Evolutionary conservation across 2,888 invertebrate genomes (phyloP).

Genomic region (Nezara viridula): DNA sequence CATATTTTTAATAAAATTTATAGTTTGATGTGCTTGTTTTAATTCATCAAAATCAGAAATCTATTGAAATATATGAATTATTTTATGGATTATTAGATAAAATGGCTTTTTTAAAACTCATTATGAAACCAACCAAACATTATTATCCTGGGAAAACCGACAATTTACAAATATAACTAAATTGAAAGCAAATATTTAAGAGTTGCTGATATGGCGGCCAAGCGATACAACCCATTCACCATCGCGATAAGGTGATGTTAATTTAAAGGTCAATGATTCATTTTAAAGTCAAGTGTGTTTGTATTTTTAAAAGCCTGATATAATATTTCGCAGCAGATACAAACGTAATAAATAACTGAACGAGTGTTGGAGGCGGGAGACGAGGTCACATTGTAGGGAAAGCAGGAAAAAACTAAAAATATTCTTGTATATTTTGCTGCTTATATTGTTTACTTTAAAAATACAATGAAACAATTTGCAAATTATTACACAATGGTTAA

Average conservation of each 20-base stretch:
- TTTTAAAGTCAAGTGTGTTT: slow-evolving; percentile 20
- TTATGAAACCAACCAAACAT: not conserved
- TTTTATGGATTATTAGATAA: not conserved
- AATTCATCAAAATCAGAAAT: not conserved
- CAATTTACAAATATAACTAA: not conserved
- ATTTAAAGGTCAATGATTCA: slow-evolving; percentile 16
- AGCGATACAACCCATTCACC: not conserved
- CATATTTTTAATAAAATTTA: too few species aligned
- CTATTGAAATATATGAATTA: not conserved
- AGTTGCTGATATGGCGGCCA: not conserved
- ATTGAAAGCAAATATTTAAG: slow-evolving; percentile 32
- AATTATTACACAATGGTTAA: too few species aligned
- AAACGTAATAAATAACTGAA: not conserved
- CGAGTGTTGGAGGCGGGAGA: not conserved
- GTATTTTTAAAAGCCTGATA: not conserved
- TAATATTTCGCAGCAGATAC: slow-evolving; percentile 11
- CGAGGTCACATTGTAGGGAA: not conserved
- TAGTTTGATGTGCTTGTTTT: too few species aligned
- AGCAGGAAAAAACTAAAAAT: not conserved
- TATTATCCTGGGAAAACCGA: not conserved
- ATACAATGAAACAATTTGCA: too few species aligned
- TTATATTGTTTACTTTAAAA: too few species aligned
- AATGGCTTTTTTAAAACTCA: not conserved
- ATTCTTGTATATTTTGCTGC: not conserved
- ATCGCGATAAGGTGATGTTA: not conserved